These are phyloP conservation scores for Lasioglossum albipes DNA, from an alignment of 1,140 invertebrate genomes.

Conservation along the genomic window DNA sequence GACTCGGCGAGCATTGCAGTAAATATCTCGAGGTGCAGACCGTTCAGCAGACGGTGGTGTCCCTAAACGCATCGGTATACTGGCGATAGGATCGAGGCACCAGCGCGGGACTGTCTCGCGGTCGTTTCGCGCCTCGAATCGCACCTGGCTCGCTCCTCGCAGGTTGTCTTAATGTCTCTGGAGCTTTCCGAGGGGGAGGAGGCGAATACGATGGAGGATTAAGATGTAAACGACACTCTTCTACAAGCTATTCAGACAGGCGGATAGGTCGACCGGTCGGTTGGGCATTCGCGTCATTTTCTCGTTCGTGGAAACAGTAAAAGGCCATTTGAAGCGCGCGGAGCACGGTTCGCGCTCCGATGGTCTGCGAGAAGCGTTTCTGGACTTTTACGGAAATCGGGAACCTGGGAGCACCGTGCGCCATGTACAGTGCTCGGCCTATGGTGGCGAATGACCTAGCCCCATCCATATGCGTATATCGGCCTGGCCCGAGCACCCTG, in stretches of 20 bases:
- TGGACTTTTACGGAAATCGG: conserved; percentile 57
- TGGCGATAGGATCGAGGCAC: conserved; percentile 49
- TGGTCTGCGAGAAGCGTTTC: conserved; percentile 49
- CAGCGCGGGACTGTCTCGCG: conserved; percentile 42
- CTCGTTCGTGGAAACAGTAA: conserved; percentile 55
- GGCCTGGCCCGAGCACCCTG: conserved; percentile 31
- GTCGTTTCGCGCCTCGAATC: conserved; percentile 51
- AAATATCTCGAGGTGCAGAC: conserved; percentile 2
- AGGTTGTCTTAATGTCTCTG: conserved; percentile 30
- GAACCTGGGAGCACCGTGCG: conserved; percentile 47
- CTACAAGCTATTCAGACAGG: background rate
- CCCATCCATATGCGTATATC: conserved; percentile 34
- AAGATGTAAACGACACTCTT: conserved; percentile 50
- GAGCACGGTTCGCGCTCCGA: conserved; percentile 40
- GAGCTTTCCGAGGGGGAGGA: background rate
- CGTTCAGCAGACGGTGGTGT: conserved; percentile 6
- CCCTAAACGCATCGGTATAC: conserved; percentile 39
- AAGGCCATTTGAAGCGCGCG: conserved; percentile 46
- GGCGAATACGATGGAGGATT: background rate
- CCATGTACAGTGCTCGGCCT: conserved; percentile 50
- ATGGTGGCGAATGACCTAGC: conserved; percentile 48
- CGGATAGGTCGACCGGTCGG: conserved; percentile 39
- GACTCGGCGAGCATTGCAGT: no score
- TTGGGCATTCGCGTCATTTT: conserved; percentile 17
- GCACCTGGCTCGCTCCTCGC: conserved; percentile 49